These are phyloP conservation scores for Porites cylindrica DNA, from an alignment of 92 coral and sea anemone species.

Conservation along the genomic window DNA sequence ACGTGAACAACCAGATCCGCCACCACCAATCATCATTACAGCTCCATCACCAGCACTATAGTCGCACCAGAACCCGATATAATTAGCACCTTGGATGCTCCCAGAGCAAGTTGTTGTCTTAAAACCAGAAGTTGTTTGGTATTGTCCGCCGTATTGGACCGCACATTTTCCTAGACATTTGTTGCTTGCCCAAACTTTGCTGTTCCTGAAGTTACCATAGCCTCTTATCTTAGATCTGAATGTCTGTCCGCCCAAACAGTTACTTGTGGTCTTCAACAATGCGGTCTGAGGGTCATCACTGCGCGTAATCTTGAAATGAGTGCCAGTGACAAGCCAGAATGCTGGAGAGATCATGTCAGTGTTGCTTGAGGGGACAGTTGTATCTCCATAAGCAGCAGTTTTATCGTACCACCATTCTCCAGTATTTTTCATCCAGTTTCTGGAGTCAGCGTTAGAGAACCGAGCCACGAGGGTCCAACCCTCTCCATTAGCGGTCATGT, in stretches of 20 bases:
- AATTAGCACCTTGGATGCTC: slow-evolving; percentile 16
- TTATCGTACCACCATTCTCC: slow-evolving; percentile 57
- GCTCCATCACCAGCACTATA: slow-evolving; percentile 45
- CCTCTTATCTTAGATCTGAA: slow-evolving; percentile 43
- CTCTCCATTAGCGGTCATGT: slow-evolving; percentile 7
- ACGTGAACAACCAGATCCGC: slow-evolving; percentile 5
- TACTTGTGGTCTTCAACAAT: slow-evolving; percentile 37
- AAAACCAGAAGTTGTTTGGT: slow-evolving; percentile 22
- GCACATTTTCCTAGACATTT: slow-evolving; percentile 34
- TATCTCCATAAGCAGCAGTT: slow-evolving; percentile 1
- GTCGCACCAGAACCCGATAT: slow-evolving; percentile 66
- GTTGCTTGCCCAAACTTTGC: slow-evolving; percentile 29
- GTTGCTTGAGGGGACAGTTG: slow-evolving; percentile 9
- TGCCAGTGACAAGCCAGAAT: slow-evolving; percentile 39
- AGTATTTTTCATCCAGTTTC: slow-evolving; percentile 24
- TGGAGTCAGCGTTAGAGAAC: slow-evolving; percentile 25
- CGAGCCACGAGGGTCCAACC: slow-evolving; percentile 37
- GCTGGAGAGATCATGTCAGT: slow-evolving; percentile 42
- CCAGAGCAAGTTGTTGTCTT: slow-evolving; percentile 12
- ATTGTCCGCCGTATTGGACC: slow-evolving; percentile 46
- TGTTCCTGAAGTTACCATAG: slow-evolving; percentile 36
- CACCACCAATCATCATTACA: slow-evolving; percentile 62
- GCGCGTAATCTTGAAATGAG: slow-evolving; percentile 50
- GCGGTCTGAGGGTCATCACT: slow-evolving; percentile 47
- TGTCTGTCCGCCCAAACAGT: slow-evolving; percentile 38